A percentile compares a stretch with the other conserved stretches of the same genome.
phyloP scores from a whole-genome alignment of 2,113 vertebrate genomes.

The Syngnathus typhle region DNA sequence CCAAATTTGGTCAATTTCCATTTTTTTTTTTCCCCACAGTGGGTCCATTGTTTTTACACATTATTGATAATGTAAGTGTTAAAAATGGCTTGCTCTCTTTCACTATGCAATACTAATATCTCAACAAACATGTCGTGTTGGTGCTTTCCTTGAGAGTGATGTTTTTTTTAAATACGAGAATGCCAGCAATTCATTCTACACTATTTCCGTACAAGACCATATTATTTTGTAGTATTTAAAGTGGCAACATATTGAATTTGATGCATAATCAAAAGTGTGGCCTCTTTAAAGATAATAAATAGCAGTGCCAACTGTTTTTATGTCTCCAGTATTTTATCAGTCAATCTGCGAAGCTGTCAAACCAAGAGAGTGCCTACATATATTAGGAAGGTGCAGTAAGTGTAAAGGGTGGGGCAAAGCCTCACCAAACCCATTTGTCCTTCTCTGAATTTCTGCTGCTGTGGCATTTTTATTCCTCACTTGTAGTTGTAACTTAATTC shows the following conservation, averaged over 20 bases:
- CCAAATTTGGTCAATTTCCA: background rate
- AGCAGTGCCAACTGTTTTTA: background rate
- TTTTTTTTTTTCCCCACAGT: background rate
- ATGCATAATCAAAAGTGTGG: background rate
- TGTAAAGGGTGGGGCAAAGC: slow-evolving; percentile 2
- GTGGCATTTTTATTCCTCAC: slow-evolving; percentile 50
- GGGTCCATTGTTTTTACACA: background rate
- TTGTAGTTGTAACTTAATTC: slow-evolving; percentile 60
- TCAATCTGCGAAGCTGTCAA: slow-evolving; percentile 5
- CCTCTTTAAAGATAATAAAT: slow-evolving; percentile 7
- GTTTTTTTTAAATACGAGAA: too few relatives aligned
- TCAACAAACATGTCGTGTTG: background rate
- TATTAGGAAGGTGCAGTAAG: slow-evolving; percentile 8
- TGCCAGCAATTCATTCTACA: background rate
- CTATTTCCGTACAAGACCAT: background rate
- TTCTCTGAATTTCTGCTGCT: slow-evolving; percentile 28
- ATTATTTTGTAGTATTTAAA: background rate
- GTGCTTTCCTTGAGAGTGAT: too few relatives aligned
- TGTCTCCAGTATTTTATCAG: background rate
- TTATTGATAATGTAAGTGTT: background rate
- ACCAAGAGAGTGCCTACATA: background rate
- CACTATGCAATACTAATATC: background rate
- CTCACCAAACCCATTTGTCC: slow-evolving; percentile 13
- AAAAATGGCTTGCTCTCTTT: background rate
- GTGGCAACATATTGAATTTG: background rate